Evolutionary conservation across 1,140 invertebrate genomes (phyloP).

Genomic region (Agrilus planipennis): DNA sequence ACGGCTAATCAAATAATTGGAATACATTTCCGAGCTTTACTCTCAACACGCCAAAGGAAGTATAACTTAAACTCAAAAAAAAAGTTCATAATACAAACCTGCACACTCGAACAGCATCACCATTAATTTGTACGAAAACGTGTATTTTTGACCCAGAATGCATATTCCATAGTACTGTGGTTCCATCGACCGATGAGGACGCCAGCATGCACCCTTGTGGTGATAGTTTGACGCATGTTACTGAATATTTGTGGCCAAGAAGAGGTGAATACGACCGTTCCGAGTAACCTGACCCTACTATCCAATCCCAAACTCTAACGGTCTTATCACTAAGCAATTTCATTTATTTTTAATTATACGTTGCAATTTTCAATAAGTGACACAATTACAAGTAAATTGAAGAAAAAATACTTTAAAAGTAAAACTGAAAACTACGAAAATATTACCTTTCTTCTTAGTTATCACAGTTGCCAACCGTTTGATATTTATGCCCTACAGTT

Average conservation of each 20-base stretch:
- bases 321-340: slow-evolving; percentile 46
- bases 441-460: too few species aligned
- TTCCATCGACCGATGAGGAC: slow-evolving; percentile 61
- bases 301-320: slow-evolving; percentile 51
- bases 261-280: slow-evolving; percentile 45
- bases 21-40: too few species aligned
- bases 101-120: slow-evolving; percentile 49
- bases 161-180: slow-evolving; percentile 57
- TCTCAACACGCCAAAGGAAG: too few species aligned
- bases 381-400: too few species aligned
- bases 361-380: too few species aligned
- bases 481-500: too few species aligned
- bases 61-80: too few species aligned
- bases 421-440: too few species aligned
- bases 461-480: too few species aligned
- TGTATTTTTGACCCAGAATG: slow-evolving; percentile 47
- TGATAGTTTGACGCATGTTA: slow-evolving; percentile 54
- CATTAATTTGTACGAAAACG: slow-evolving; percentile 51
- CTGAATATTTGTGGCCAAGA: slow-evolving; percentile 51
- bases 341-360: neutral
- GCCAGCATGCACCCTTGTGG: slow-evolving; percentile 58
- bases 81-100: slow-evolving; percentile 34
- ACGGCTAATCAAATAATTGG: too few species aligned
- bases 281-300: slow-evolving; percentile 40
- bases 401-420: too few species aligned